Base-by-base conservation (phyloP, 1,140 invertebrate genomes). In the Drosophila baimaii region DNA sequence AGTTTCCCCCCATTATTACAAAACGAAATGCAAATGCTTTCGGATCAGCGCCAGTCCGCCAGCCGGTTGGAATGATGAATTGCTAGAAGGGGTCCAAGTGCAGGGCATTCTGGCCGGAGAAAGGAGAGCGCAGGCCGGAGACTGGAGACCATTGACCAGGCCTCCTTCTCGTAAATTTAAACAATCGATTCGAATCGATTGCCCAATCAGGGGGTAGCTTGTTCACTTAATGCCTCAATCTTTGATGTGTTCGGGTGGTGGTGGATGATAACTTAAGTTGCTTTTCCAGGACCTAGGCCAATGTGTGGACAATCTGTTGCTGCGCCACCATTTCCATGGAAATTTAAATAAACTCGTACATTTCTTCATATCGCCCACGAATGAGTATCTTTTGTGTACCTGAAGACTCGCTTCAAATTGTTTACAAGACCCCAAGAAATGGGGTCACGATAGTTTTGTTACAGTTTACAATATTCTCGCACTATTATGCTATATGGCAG, bases 361-460 rank as follows among this genome's bases (percentile, higher is more conserved):
- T 59, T 58, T 47, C 33, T n/a, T 17, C 6, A 62, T 31, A 21
- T 46, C n/a, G n/a, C 9, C 37, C 13, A 5, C 13, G 39, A 9
- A 15, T 41, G 10, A 25, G 44, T 39, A 33, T 43, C 29, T 35
- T 68, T 52, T 54, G 56, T 73, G 44, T 52, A 62, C 70, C 31
- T 39, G 31, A 44, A 23, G 25, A 37, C 6, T 43, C 3, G 44
- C 43, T 23, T 23, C 8, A 33, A 23, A 33, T 43, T 84, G 82
- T 81, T 86, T 84, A 84, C 63, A 63, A 19, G n/a, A 65, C 19
- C 17, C 21, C 23, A 31, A 5, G 25, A 39, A 86, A 59, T 58
- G 73, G 37, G 81, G 82, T 74, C 82, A 85, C 52, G 10, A 72
- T 56, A 75, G 66, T 63, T 51, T 44, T 57, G 37, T 66, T 75